Conservation (phyloP, 1,140 invertebrate genomes). For the Zophobas morio region DNA sequence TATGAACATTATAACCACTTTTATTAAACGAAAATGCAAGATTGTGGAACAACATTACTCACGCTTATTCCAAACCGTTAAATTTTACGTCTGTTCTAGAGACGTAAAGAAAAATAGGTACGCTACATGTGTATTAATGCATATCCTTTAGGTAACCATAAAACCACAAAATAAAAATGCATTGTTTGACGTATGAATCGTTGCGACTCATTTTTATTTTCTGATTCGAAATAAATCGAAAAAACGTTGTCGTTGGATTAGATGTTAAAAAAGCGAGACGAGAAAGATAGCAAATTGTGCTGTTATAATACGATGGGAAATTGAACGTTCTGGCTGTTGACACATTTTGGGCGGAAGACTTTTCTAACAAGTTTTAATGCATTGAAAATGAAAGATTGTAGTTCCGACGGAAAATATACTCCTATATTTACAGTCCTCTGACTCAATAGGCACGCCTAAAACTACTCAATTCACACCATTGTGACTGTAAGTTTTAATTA, state of each 20-base stretch:
- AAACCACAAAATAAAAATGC: too few relatives aligned
- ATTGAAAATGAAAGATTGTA: too few relatives aligned
- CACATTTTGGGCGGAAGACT: neutral
- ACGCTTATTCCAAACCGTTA: constrained; percentile 35
- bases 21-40: constrained; percentile 41
- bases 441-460: too few relatives aligned
- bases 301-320: neutral
- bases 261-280: too few relatives aligned
- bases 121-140: constrained; percentile 19
- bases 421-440: too few relatives aligned
- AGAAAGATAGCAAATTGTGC: neutral
- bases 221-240: too few relatives aligned
- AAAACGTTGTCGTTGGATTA: too few relatives aligned
- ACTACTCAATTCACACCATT: too few relatives aligned
- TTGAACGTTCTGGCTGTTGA: constrained; percentile 1
- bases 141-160: neutral
- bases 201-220: too few relatives aligned
- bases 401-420: too few relatives aligned
- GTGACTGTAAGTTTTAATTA: too few relatives aligned
- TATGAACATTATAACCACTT: constrained; percentile 30
- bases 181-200: too few relatives aligned
- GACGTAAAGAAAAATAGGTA: constrained; percentile 12
- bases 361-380: neutral
- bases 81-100: constrained; percentile 32
- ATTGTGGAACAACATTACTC: constrained; percentile 29